phyloP scores from a whole-genome alignment of 2,888 invertebrate genomes.

The Meganola albula region DNA sequence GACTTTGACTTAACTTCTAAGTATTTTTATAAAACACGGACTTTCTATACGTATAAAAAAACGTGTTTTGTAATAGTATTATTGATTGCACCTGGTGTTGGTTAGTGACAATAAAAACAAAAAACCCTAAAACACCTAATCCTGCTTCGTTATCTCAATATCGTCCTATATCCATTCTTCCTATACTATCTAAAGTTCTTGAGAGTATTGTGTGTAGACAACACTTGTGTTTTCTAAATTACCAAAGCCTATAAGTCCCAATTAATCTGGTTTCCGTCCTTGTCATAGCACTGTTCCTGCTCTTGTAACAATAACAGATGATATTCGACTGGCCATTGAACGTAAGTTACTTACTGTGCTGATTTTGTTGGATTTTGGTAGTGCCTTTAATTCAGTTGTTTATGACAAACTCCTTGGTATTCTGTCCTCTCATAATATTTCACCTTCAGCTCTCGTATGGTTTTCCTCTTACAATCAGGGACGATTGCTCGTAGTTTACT shows the following conservation, averaged over 20 bases:
- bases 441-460: neutral
- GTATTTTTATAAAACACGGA: no score
- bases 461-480: neutral
- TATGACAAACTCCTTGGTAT: neutral
- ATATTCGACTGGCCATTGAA: conserved; percentile 5
- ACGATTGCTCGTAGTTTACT: neutral
- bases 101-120: no score
- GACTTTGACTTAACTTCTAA: no score
- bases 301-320: conserved; percentile 11
- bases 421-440: neutral
- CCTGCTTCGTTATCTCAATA: no score
- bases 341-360: conserved; percentile 1
- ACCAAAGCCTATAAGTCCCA: conserved; percentile 1
- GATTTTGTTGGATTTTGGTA: conserved; percentile 7
- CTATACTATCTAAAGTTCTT: conserved; percentile 13
- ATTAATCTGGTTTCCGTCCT: conserved; percentile 7
- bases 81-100: no score
- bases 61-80: no score
- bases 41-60: no score
- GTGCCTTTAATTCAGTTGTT: conserved; percentile 9
- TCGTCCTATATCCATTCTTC: conserved; percentile 9
- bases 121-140: no score
- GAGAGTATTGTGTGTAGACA: conserved; percentile 8
- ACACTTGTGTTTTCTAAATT: neutral
- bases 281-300: conserved; percentile 11